Evolutionary conservation across 2,888 invertebrate genomes (phyloP), one percentile per base, ranked within the genome.

Genomic region (Dynastes hyllus): DNA sequence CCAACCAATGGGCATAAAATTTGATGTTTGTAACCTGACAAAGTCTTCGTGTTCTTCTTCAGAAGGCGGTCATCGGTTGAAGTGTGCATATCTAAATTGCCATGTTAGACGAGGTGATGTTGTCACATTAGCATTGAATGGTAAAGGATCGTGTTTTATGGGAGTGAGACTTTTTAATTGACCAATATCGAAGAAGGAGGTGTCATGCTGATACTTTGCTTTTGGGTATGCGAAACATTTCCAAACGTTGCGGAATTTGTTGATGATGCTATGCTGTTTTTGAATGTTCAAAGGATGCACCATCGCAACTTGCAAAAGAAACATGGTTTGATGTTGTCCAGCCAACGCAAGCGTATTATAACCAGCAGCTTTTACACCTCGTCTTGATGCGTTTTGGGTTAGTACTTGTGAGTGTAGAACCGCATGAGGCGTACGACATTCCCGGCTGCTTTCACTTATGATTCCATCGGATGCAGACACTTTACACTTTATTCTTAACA

Each of bases 361-460:
- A 0, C 96, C 96, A 1, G 95, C 94, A 4, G 88, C 84, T 45
- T 90, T 86, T 81, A 90, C 90, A n/a, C 84, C 85, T 61, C 94
- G 91, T 81, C 94, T 90, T 0, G 97, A 97, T 13, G 97, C 98
- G 89, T 98, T 98, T 89, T 98, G 97, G 85, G 96, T 97, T n/a
- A 98, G 98, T 83, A 96, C 96, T 89, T 97, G 97, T 6, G 98
- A 98, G 2, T 98, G 98, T 53, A 98, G 97, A 40, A 98, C 98
- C 2, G 96, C 97, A 1, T 98, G 98, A n/a, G 97, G 97, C 11
- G 98, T 97, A 83, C 98, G 93, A 89, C 97, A 97, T 87, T 97
- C 97, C 58, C 95, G 92, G 81, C 91, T 91, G 53, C 93, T 93
- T 88, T 95, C 95, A 79, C 95, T 95, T 89, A 92, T 86, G 1